Percentiles rank a stretch among this genome's conserved stretches.
Conservation (phyloP, 1,140 invertebrate genomes). For the Rhizoglyphus robini region DNA sequence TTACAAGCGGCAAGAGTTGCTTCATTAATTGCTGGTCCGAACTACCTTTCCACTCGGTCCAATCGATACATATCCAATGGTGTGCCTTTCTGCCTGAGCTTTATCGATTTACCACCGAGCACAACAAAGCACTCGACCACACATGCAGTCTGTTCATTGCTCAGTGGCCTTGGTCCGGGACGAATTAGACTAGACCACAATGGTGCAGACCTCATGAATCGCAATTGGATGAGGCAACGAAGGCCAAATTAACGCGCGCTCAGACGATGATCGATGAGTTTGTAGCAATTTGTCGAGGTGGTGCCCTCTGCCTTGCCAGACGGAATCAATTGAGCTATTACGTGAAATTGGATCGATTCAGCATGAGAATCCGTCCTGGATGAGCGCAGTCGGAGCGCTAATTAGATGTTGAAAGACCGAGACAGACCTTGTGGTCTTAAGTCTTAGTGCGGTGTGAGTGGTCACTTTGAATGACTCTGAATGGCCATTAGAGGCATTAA, state of each 20-base stretch:
- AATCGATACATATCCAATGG: not conserved
- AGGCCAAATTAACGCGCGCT: not conserved
- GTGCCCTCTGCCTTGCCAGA: too few relatives aligned
- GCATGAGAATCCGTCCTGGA: not conserved
- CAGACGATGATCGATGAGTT: not conserved
- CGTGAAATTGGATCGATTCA: not conserved
- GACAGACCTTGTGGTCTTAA: not conserved
- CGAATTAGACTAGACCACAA: not conserved
- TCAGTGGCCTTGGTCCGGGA: not conserved
- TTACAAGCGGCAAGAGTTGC: not conserved
- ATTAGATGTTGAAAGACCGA: conserved; percentile 10
- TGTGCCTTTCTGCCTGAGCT: not conserved
- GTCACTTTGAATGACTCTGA: too few relatives aligned
- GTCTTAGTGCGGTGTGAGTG: too few relatives aligned
- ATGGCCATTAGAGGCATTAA: too few relatives aligned
- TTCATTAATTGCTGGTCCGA: not conserved
- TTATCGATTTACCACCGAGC: not conserved
- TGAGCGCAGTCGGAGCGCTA: not conserved
- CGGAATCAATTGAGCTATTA: conserved; percentile 8
- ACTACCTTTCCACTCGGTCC: not conserved
- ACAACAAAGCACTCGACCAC: not conserved
- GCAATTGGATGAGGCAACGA: not conserved
- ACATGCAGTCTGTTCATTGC: not conserved
- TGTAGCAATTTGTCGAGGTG: not conserved
- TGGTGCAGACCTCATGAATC: not conserved